These are phyloP conservation scores for Callyntrura guangdongensis DNA, from an alignment of 2,888 invertebrate genomes.

Conservation along the genomic window DNA sequence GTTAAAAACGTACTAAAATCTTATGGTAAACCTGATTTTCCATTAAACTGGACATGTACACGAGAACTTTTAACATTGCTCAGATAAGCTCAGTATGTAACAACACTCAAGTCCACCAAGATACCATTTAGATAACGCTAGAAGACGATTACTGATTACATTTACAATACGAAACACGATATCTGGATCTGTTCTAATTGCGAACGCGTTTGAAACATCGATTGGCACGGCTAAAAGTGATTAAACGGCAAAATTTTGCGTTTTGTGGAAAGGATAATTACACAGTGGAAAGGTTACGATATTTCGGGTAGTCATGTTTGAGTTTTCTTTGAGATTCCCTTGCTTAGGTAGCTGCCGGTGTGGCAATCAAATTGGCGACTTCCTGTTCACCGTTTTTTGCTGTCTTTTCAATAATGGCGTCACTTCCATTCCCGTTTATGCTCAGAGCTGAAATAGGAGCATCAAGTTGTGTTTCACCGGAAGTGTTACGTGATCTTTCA, in stretches of 20 bases:
- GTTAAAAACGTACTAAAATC: neutral
- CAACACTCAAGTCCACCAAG: conserved; percentile 14
- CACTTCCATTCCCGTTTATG: conserved; percentile 52
- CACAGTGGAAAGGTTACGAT: conserved; percentile 43
- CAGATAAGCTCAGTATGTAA: conserved; percentile 35
- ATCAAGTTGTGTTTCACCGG: conserved; percentile 59
- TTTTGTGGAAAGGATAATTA: conserved; percentile 35
- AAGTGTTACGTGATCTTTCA: conserved; percentile 65
- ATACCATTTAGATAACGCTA: conserved; percentile 2
- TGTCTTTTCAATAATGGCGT: conserved; percentile 45
- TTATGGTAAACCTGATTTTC: conserved; percentile 4
- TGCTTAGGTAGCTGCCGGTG: conserved; percentile 55
- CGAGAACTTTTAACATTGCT: neutral
- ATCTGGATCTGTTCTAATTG: neutral
- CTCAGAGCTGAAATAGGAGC: conserved; percentile 46
- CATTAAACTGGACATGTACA: neutral
- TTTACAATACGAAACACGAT: conserved; percentile 25
- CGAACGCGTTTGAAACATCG: conserved; percentile 7
- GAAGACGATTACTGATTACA: neutral
- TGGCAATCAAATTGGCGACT: conserved; percentile 27
- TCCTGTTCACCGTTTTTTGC: conserved; percentile 35
- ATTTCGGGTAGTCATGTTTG: neutral
- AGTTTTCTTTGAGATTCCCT: no score
- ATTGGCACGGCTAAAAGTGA: conserved; percentile 65
- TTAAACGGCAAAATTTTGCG: conserved; percentile 31